Evolutionary conservation across 2,888 invertebrate species (phyloP), one percentile per base, ranked within the genome.

Genomic region (Drosophila austrosaltans): DNA sequence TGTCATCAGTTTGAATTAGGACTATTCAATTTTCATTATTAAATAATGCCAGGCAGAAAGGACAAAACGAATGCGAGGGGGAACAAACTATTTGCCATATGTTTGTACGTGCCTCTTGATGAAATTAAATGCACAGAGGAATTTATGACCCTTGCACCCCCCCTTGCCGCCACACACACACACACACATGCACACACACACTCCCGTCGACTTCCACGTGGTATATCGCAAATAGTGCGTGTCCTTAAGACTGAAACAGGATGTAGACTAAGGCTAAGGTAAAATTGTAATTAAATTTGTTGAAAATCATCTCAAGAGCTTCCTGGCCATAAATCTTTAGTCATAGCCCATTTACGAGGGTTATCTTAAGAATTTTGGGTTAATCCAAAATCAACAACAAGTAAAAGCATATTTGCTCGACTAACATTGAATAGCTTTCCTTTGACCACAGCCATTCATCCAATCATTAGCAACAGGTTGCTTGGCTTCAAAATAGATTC

Each of bases 1-100:
- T 75, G 82, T 85, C 85, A 80, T 72, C 83, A 74, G 69, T 53
- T 53, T 57, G 74, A 81, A 84, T 84, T 85, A 83, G 83, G 74
- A 77, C 87, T 89, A 89, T 89, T 89, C 89, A 89, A 89, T 89
- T 89, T 89, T 88, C 84, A 86, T 88, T 87, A 87, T 87, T 89
- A 78, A 89, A 89, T 89, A 89, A 89, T 88, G 78, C 57, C 65
- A 48, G 48, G 20, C 32, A 30, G 22, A 22, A 16, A 12, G 22
- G 25, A 25, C 4, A 25, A 12, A 25, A 12, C 10, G 8, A 48
- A 36, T 8, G 44, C 22, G 48, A 25, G 22, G 4, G 28, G 60
- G 32, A 22, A 32, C 22, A 28, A 53, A 20, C 62, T 58, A 65
- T 59, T 58, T 66, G 71, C 58, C 71, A 74, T 69, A 63, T 61